Evolutionary conservation across 2,113 vertebrate genomes (phyloP).

Genomic region (Desmodus rotundus): DNA sequence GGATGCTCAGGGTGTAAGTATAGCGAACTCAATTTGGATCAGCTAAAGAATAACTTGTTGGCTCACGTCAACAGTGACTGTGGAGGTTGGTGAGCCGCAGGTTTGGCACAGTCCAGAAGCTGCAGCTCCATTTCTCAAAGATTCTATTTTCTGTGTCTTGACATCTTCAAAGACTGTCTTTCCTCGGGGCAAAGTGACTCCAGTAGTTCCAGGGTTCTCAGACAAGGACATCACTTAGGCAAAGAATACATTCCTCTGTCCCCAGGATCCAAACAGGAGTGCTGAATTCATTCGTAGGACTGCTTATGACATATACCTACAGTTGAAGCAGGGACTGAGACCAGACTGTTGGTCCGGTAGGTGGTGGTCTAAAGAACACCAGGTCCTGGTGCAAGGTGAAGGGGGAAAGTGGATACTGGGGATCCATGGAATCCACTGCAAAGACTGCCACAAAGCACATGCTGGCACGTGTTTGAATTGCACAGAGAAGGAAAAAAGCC

Average conservation of each 20-base stretch:
- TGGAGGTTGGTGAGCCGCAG: neutral
- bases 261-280: neutral
- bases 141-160: neutral
- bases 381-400: neutral
- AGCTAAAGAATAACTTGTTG: neutral
- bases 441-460: neutral
- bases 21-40: neutral
- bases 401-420: neutral
- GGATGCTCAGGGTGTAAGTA: neutral
- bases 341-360: neutral
- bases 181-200: neutral
- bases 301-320: neutral
- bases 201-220: neutral
- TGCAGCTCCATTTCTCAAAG: neutral
- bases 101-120: neutral
- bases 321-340: neutral
- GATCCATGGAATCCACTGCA: neutral
- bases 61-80: neutral
- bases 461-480: neutral
- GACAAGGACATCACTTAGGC: neutral
- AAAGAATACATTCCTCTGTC: neutral
- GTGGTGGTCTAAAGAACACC: neutral
- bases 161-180: neutral
- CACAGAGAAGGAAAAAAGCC: neutral
- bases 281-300: neutral